Conservation (phyloP, 2,888 invertebrate species). For the Trichogramma dendrolimi region DNA sequence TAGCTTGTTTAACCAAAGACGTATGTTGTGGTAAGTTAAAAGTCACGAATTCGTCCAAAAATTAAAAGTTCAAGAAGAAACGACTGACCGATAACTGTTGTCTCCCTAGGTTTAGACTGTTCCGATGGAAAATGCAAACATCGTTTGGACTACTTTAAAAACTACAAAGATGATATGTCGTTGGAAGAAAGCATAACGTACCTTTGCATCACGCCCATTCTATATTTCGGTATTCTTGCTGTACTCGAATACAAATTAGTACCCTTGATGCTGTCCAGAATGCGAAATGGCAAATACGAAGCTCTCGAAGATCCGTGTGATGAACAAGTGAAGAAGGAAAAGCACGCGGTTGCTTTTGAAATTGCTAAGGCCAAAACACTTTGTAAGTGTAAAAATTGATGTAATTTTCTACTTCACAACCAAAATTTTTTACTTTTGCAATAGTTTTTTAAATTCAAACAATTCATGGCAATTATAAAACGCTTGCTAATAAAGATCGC, state of each 20-base stretch:
- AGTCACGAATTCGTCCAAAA: background rate
- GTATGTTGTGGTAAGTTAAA: conserved; percentile 41
- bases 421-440: background rate
- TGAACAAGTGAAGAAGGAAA: conserved; percentile 46
- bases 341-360: conserved; percentile 37
- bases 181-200: conserved; percentile 39
- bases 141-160: conserved; percentile 31
- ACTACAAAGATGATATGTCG: conserved; percentile 32
- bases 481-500: too few species aligned
- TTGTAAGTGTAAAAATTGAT: conserved; percentile 17
- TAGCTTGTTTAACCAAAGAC: conserved; percentile 34
- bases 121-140: conserved; percentile 41
- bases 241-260: conserved; percentile 62
- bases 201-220: conserved; percentile 40
- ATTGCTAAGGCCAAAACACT: conserved; percentile 17
- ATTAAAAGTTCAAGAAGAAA: background rate
- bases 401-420: background rate
- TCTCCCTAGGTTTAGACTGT: conserved; percentile 38
- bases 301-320: conserved; percentile 32
- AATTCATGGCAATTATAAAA: too few species aligned
- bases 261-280: conserved; percentile 37
- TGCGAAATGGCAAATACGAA: conserved; percentile 24
- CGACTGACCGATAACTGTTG: background rate
- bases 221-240: conserved; percentile 61
- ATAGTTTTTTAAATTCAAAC: background rate